These are phyloP conservation scores for Rhadinocentrus ornatus DNA, from an alignment of 2,797 vertebrate species.

Conservation along the genomic window DNA sequence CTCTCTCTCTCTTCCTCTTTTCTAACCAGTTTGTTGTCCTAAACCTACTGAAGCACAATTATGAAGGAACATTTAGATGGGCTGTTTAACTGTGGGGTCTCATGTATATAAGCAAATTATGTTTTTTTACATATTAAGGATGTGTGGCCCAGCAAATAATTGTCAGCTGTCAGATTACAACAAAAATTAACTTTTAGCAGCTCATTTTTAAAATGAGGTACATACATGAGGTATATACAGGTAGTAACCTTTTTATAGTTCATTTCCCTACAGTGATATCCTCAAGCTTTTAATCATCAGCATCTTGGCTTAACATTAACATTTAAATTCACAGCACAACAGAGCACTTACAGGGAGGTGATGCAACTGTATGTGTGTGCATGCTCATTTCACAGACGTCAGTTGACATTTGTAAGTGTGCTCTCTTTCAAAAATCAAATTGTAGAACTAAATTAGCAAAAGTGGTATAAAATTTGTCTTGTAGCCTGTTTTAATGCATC, in stretches of 20 bases:
- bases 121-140: neutral
- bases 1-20: slow-evolving; percentile 1
- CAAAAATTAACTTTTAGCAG: neutral
- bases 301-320: slow-evolving; percentile 24
- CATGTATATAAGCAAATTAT: neutral
- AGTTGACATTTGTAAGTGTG: slow-evolving; percentile 26
- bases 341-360: neutral
- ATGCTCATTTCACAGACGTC: neutral
- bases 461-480: slow-evolving; percentile 14
- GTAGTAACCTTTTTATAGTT: neutral
- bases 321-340: slow-evolving; percentile 22
- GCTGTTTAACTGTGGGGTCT: slow-evolving; percentile 19
- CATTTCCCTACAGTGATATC: slow-evolving; percentile 21
- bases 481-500: slow-evolving; percentile 22
- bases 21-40: slow-evolving; percentile 53
- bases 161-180: slow-evolving; percentile 15
- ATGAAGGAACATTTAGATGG: slow-evolving; percentile 20
- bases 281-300: slow-evolving; percentile 26
- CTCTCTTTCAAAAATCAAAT: slow-evolving; percentile 20
- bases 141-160: slow-evolving; percentile 7
- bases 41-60: slow-evolving; percentile 31
- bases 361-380: slow-evolving; percentile 11
- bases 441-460: slow-evolving; percentile 12
- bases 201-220: no score
- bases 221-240: no score